phyloP scores from a whole-genome alignment of 1,140 invertebrate species.

The Maniola jurtina region DNA sequence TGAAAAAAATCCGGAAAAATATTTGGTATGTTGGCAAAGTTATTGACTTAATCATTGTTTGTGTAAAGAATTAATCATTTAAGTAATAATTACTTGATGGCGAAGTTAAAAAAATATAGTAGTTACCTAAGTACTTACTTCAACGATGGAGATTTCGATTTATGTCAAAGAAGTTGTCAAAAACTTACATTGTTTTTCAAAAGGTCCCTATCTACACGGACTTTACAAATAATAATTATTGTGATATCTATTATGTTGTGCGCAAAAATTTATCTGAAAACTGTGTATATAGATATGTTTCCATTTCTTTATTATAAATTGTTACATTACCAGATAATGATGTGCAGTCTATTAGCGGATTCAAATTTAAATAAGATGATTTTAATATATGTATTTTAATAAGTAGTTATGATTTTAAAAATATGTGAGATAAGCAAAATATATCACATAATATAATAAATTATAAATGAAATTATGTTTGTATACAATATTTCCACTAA shows the following conservation, averaged over 20 bases:
- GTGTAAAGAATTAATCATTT: too few species aligned
- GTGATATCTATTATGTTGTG: conserved; percentile 32
- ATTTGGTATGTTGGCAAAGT: not conserved
- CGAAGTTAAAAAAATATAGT: too few species aligned
- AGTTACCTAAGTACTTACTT: too few species aligned
- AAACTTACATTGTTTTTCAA: not conserved
- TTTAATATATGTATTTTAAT: not conserved
- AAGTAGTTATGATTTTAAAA: too few species aligned
- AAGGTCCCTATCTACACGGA: conserved; percentile 8
- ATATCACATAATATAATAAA: not conserved
- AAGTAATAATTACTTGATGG: too few species aligned
- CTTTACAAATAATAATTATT: conserved; percentile 5
- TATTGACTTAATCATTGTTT: too few species aligned
- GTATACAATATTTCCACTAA: not conserved
- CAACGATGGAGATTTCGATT: too few species aligned
- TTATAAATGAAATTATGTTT: not conserved
- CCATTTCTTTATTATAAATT: conserved; percentile 7
- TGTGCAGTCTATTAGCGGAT: conserved; percentile 1
- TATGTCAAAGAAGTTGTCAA: conserved; percentile 6
- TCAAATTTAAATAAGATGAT: not conserved
- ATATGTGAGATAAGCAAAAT: not conserved
- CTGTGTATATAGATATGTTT: conserved; percentile 43
- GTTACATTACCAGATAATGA: not conserved
- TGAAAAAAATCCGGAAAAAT: not conserved
- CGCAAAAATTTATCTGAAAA: conserved; percentile 40